Base-by-base conservation (phyloP, 1,140 invertebrate species). In the Eupeodes corollae region DNA sequence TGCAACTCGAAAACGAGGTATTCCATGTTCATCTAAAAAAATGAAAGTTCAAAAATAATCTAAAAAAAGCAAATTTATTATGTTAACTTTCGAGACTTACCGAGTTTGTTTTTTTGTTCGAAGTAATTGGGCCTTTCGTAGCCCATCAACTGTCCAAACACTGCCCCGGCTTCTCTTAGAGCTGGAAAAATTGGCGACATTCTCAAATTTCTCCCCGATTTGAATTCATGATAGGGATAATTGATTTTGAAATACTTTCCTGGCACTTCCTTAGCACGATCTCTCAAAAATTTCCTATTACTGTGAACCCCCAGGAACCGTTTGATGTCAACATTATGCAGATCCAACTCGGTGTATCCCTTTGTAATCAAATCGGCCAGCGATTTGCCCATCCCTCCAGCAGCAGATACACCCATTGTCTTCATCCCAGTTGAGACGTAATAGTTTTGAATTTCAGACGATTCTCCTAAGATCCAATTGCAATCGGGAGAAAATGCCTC, bases 71-170 rank as follows among this genome's bases (percentile, higher is more conserved):
- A n/a, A n/a, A n/a, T n/a, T n/a, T n/a, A n/a, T n/a, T n/a, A n/a
- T 15, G 43, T n/a, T 41, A 26, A 32, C 6, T 8, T 11, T 13
- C 9, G 19, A 2, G 10, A 39, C 61, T 63, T 62, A 81, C 80
- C 78, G 38, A 73, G 55, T 42, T 71, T 69, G 43, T 75, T 59
- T 49, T 70, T 58, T 21, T 69, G 63, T 52, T 88, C 80, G 71
- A 97, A 99, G 80, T 89, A 98, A 33, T 88, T 81, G 1, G 95
- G 90, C 54, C 95, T 74, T 69, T 99, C 96, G 68, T 98, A 99
- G 2, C 94, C 95, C 91, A 98, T 98, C 21, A 91, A 91, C 70
- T 98, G 93, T 9, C 91, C 91, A 73, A 98, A 99, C 11, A 95
- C 84, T n/a, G 91, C 96, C 1, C 95, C 95, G 32, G 85, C 86